phyloP scores from a whole-genome alignment of 2,113 vertebrate genomes.

The Opisthocomus hoazin region DNA sequence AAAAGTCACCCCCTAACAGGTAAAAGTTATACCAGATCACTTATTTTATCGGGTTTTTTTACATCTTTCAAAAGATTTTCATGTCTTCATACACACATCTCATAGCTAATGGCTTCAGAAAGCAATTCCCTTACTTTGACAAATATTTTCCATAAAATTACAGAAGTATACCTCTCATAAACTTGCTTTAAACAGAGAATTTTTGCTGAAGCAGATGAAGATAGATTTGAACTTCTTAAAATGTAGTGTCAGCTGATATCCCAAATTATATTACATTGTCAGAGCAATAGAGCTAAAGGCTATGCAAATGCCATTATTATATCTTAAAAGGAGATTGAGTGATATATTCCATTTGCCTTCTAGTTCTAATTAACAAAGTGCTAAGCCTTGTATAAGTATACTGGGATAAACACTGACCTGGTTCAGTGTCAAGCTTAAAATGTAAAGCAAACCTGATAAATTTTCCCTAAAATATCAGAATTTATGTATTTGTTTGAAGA shows the following conservation, averaged over 20 bases:
- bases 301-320: neutral
- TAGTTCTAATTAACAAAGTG: neutral
- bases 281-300: neutral
- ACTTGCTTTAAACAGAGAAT: neutral
- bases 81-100: neutral
- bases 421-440: neutral
- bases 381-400: neutral
- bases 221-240: neutral
- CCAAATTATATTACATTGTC: neutral
- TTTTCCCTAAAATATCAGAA: neutral
- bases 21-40: fast-evolving
- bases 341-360: neutral
- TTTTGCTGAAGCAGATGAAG: neutral
- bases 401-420: neutral
- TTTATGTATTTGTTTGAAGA: neutral
- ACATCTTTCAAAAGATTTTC: neutral
- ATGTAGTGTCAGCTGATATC: neutral
- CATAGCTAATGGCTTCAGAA: neutral
- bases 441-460: neutral
- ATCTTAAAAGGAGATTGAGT: neutral
- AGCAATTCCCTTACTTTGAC: neutral
- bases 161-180: neutral
- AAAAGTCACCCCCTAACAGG: fast-evolving
- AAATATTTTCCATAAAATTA: neutral
- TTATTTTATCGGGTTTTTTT: neutral